Evolutionary conservation across 2,888 invertebrate species (phyloP).

Genomic region (Drosophila atripex): DNA sequence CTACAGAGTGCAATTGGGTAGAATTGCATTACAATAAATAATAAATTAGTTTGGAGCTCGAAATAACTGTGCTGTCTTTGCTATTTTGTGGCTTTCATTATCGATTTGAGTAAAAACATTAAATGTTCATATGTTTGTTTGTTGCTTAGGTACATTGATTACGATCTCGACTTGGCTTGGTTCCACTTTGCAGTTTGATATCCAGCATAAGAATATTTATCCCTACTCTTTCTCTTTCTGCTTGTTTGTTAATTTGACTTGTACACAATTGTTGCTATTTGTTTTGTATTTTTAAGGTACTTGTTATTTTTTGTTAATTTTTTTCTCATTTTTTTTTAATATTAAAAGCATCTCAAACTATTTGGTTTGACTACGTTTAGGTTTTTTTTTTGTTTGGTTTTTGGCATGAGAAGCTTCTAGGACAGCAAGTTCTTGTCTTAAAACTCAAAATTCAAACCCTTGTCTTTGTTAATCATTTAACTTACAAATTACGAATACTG

Average conservation of each 20-base stretch:
- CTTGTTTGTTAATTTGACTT: constrained; percentile 53
- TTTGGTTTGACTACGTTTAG: constrained; percentile 36
- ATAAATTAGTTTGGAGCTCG: constrained; percentile 38
- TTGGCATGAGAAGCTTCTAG: constrained; percentile 78
- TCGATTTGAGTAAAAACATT: constrained; percentile 35
- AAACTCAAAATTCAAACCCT: constrained; percentile 31
- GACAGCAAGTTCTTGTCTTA: constrained; percentile 56
- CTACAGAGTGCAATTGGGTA: constrained; percentile 10
- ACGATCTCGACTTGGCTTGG: constrained; percentile 67
- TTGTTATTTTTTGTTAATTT: constrained; percentile 36
- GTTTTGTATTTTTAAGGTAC: constrained; percentile 33
- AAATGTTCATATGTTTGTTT: constrained; percentile 54
- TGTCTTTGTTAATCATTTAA: constrained; percentile 54
- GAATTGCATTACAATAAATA: constrained; percentile 33
- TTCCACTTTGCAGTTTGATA: constrained; percentile 68
- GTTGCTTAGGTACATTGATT: constrained; percentile 67
- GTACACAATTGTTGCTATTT: constrained; percentile 40
- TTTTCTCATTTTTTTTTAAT: constrained; percentile 14
- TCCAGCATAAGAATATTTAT: constrained; percentile 36
- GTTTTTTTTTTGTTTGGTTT: constrained; percentile 38
- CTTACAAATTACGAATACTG: constrained; percentile 73
- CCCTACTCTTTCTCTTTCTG: constrained; percentile 14
- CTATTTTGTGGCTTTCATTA: constrained; percentile 7
- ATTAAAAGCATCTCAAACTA: constrained; percentile 41
- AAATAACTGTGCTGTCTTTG: constrained; percentile 34